Conservation (phyloP, 2,113 vertebrate species). For the Myrmecobius fasciatus region DNA sequence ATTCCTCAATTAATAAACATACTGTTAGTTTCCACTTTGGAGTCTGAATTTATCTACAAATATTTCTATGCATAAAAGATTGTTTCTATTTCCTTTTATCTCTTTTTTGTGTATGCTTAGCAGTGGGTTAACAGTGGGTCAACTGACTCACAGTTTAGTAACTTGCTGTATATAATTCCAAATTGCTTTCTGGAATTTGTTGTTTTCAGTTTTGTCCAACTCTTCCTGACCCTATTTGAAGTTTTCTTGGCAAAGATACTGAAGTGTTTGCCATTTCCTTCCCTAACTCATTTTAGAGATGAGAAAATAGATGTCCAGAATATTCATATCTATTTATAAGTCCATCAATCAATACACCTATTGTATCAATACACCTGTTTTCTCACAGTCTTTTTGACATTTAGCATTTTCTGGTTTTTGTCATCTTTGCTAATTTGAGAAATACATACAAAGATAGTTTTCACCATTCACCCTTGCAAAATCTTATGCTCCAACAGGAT, state of each 20-base stretch:
- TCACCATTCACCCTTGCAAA: no score
- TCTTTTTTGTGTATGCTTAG: not conserved
- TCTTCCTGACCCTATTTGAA: not conserved
- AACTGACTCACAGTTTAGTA: not conserved
- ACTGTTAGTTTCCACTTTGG: not conserved
- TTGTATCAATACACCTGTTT: not conserved
- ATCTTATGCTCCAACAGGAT: no score
- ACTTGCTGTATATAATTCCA: not conserved
- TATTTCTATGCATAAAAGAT: not conserved
- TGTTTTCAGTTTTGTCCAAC: not conserved
- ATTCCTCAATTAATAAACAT: no score
- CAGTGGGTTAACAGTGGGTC: not conserved
- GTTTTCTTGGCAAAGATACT: not conserved
- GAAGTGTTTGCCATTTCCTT: not conserved
- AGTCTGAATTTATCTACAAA: not conserved
- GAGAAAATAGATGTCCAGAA: not conserved
- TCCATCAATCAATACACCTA: no score
- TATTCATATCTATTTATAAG: not conserved
- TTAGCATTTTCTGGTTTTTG: not conserved
- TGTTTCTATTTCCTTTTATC: not conserved
- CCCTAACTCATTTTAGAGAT: not conserved
- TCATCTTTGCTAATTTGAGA: not conserved
- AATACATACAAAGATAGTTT: no score
- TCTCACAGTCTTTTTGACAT: not conserved
- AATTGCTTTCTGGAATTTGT: not conserved